Percentiles rank a stretch among this genome's conserved stretches.
Conservation (phyloP, 2,113 vertebrate genomes). For the Setophaga petechia region DNA sequence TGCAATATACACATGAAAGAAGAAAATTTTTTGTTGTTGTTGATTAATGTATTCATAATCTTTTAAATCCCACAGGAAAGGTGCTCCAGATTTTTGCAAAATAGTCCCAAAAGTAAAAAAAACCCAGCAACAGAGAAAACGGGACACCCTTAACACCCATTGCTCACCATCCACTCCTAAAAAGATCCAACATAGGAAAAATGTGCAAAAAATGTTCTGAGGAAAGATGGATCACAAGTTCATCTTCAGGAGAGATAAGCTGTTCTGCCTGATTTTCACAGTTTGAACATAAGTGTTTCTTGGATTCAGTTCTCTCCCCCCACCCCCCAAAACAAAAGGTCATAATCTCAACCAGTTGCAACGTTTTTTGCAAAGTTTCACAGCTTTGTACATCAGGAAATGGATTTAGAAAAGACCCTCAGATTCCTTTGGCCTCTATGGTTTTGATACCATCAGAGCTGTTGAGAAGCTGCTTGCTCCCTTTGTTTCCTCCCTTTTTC, state of each 20-base stretch:
- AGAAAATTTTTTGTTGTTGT: not conserved
- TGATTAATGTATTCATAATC: not conserved
- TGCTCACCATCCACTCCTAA: not conserved
- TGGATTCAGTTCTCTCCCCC: not conserved
- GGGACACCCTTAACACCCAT: not conserved
- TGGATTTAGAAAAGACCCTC: not conserved
- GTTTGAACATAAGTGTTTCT: not conserved
- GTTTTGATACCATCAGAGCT: not conserved
- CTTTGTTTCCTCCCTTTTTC: not conserved
- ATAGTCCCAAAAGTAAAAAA: not conserved
- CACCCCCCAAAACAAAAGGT: fast-evolving
- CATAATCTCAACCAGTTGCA: not conserved
- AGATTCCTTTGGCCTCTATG: not conserved
- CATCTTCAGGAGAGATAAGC: not conserved
- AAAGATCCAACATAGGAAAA: not conserved
- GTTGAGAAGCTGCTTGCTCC: not conserved
- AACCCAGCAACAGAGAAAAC: not conserved
- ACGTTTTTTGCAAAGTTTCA: not conserved
- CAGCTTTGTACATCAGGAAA: not conserved
- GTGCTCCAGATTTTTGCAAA: not conserved
- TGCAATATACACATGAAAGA: not conserved
- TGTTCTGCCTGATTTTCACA: not conserved
- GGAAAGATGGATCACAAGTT: not conserved
- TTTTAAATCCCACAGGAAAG: not conserved
- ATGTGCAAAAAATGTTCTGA: not conserved